phyloP scores from a whole-genome alignment of 2,797 vertebrate genomes.

The Hyperoplus immaculatus region DNA sequence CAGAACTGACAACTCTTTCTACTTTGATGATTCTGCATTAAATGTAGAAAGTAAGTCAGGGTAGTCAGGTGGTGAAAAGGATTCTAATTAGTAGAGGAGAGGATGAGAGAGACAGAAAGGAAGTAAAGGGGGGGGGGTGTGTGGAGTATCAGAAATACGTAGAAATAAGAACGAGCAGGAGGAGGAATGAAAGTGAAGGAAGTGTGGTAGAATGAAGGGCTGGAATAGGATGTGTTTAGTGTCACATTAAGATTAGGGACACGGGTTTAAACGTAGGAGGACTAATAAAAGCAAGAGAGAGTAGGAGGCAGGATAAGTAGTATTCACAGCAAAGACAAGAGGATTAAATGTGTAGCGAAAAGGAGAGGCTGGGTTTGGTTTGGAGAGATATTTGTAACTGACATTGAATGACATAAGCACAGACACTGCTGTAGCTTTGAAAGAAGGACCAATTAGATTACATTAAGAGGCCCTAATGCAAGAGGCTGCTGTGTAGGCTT shows the following conservation, averaged over 20 bases:
- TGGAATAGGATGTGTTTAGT: not conserved
- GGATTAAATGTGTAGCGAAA: constrained; percentile 31
- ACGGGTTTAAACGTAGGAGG: constrained; percentile 13
- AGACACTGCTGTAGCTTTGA: constrained; percentile 9
- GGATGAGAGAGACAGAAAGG: not conserved
- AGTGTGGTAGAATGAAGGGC: not conserved
- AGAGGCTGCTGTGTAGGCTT: constrained; percentile 18
- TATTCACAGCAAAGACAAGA: constrained; percentile 22
- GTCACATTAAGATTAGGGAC: constrained; percentile 12
- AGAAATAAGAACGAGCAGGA: not conserved
- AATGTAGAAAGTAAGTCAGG: too few relatives aligned
- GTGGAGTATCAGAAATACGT: not conserved
- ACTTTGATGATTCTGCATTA: too few relatives aligned
- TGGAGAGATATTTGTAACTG: not conserved
- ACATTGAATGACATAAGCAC: not conserved
- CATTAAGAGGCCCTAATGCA: constrained; percentile 47
- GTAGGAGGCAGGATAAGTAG: constrained; percentile 32
- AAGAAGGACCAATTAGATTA: constrained; percentile 8
- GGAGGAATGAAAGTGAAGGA: not conserved
- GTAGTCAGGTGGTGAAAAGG: too few relatives aligned
- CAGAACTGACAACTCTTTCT: not conserved
- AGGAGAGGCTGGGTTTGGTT: not conserved
- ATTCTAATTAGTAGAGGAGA: too few relatives aligned
- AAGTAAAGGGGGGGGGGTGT: not conserved
- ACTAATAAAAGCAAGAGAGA: constrained; percentile 1